Base-by-base conservation (phyloP, 1,140 invertebrate genomes). In the Penaeus japonicus region DNA sequence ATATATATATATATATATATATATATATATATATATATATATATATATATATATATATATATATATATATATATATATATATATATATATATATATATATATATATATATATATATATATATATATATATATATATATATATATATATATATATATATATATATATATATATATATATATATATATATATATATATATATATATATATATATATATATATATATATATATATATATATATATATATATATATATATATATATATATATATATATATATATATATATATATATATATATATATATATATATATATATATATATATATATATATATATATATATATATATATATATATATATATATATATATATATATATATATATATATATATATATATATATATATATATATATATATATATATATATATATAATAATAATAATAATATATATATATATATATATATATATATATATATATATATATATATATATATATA, bases 201-300 rank as follows among this genome's bases (percentile, higher is more conserved):
- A 39, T 39, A 39, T 39, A 39, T 39, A 47, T 80, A 39, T 80
- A 80, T 80, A 80, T 53, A 80, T 80, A 57, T 82, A 82, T 82
- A 82, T 82, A 82, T 57, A 57, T 82, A 57, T 82, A 82, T 82
- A 57, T 82, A 82, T 82, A 82, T 82, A 82, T 57, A 82, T 57
- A 79, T 79, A 79, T 79, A 79, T 79, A 79, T 79, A 79, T 79
- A 79, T 79, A 79, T 79, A 79, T 79, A 79, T 79, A 79, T 79
- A 79, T 79, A 79, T 82, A 82, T 18, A 82, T 57, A 82, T 57
- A 57, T 57, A 82, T 57, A 57, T 57, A 82, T 57, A 82, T 82
- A 82, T 57, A 82, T 57, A 82, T 82, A 57, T 27, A 57, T 57
- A 82, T 79, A 82, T 82, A 82, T 82, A 82, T 59, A 57, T 59